These are phyloP conservation scores for Pachyseris speciosa DNA, from an alignment of 64 coral and sea anemone genomes.

Conservation along the genomic window DNA sequence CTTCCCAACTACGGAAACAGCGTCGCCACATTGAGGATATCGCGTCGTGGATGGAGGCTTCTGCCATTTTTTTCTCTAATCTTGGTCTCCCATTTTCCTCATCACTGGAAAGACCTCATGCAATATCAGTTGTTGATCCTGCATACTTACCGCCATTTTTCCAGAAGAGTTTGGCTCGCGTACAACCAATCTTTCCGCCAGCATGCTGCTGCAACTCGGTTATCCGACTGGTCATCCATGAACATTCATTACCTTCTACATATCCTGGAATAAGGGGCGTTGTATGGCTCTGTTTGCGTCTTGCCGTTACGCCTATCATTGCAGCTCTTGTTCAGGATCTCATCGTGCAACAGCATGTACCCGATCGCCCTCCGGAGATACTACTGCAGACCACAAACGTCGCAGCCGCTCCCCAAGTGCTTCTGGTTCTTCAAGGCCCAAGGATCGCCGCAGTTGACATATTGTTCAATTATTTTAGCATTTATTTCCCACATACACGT, in stretches of 20 bases:
- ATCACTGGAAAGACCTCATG: neutral
- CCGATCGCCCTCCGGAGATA: too few relatives aligned
- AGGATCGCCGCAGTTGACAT: neutral
- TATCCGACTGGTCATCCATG: neutral
- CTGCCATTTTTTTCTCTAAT: neutral
- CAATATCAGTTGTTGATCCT: neutral
- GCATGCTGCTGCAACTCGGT: neutral
- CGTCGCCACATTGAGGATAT: neutral
- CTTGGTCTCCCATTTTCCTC: neutral
- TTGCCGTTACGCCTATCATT: too few relatives aligned
- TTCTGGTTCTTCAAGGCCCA: neutral
- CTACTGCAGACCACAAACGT: neutral
- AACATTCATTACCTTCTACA: neutral
- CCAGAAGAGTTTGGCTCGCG: neutral
- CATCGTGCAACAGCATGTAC: neutral
- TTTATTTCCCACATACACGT: too few relatives aligned
- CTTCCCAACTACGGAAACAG: neutral
- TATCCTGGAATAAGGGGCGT: neutral
- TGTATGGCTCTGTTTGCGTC: neutral
- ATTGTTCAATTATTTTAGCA: too few relatives aligned
- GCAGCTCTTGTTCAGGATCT: too few relatives aligned
- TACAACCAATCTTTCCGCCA: neutral
- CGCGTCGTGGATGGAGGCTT: neutral
- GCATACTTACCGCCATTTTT: neutral
- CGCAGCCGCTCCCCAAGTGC: neutral